phyloP scores from a whole-genome alignment of 2,113 vertebrate species.

The Riparia riparia region DNA sequence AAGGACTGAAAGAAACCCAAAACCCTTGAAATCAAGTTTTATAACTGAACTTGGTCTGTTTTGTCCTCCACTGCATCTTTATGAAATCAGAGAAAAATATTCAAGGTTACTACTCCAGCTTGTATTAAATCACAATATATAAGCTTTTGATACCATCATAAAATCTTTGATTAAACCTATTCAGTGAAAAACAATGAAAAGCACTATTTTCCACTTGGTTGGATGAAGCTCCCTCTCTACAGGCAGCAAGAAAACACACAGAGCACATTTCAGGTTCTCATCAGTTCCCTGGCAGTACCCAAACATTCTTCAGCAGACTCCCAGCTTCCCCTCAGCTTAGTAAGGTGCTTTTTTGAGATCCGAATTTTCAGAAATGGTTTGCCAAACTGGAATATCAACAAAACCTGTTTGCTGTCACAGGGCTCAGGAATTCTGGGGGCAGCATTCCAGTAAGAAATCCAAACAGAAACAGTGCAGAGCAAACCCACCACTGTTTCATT shows the following conservation, averaged over 20 bases:
- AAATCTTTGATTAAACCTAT: neutral
- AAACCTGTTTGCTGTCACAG: neutral
- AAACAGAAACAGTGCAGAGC: neutral
- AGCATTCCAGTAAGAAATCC: neutral
- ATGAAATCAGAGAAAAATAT: neutral
- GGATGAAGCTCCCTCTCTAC: neutral
- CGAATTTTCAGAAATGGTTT: neutral
- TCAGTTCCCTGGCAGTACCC: neutral
- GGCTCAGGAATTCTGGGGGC: neutral
- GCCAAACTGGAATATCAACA: neutral
- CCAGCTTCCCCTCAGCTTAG: neutral
- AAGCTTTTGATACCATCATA: neutral
- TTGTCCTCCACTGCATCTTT: neutral
- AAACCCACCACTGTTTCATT: neutral
- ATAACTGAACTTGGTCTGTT: neutral
- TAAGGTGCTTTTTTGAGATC: neutral
- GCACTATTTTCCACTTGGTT: neutral
- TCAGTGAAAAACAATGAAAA: neutral
- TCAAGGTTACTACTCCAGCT: neutral
- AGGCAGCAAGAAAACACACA: neutral
- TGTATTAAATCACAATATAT: neutral
- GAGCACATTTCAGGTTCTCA: neutral
- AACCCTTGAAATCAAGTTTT: neutral
- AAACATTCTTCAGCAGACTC: neutral
- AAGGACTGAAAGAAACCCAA: neutral